Percentiles rank a stretch among this genome's conserved stretches.
Conservation (phyloP, 2,888 invertebrate species). For the Tanypteryx hageni region DNA sequence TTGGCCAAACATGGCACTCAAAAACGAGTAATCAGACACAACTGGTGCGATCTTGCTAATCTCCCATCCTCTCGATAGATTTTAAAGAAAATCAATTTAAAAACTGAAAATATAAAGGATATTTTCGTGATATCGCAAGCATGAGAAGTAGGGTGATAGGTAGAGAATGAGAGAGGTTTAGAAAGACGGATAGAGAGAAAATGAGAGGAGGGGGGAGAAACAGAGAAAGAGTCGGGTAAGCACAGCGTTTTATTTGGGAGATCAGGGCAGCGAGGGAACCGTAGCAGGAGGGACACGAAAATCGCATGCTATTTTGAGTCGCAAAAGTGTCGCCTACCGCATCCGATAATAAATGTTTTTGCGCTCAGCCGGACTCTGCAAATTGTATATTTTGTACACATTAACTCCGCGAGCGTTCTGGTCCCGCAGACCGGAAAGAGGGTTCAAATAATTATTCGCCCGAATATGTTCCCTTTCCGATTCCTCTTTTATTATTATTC, state of each 20-base stretch:
- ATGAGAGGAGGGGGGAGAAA: too few relatives aligned
- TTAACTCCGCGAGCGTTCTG: conserved; percentile 38
- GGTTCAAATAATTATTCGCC: conserved; percentile 46
- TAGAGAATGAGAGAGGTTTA: too few relatives aligned
- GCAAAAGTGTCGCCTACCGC: conserved; percentile 4
- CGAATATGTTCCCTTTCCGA: conserved; percentile 6
- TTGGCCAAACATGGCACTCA: too few relatives aligned
- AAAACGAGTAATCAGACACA: too few relatives aligned
- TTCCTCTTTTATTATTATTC: background rate
- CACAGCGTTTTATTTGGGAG: background rate
- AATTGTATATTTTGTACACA: conserved; percentile 54
- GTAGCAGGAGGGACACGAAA: background rate
- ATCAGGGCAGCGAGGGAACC: background rate
- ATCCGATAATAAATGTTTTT: conserved; percentile 58
- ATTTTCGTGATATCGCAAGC: too few relatives aligned
- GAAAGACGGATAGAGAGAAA: too few relatives aligned
- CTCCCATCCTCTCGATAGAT: too few relatives aligned
- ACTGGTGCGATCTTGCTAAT: too few relatives aligned
- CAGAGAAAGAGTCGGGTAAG: background rate
- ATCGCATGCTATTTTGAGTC: conserved; percentile 7
- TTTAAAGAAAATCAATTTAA: too few relatives aligned
- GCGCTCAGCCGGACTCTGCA: conserved; percentile 62
- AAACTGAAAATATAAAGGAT: too few relatives aligned
- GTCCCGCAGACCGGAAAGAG: conserved; percentile 32
- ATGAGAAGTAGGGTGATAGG: too few relatives aligned